Evolutionary conservation across 2,888 invertebrate species (phyloP).

Genomic region (Clivina fossor): DNA sequence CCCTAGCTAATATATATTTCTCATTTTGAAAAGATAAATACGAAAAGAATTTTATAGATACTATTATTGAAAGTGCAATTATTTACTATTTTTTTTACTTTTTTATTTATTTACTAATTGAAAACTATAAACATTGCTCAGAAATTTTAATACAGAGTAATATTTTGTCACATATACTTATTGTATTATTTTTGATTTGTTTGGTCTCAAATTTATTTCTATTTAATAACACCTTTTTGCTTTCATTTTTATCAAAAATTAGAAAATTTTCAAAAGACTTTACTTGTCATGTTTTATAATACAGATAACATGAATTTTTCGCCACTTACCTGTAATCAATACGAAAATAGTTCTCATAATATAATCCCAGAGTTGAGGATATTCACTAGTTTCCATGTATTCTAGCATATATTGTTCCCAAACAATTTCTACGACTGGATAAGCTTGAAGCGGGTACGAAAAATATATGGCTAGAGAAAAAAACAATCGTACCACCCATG

Average conservation of each 20-base stretch:
- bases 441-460: constrained; percentile 13
- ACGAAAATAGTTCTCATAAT: constrained; percentile 7
- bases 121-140: too few relatives aligned
- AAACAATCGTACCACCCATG: constrained; percentile 7
- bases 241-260: neutral
- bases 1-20: too few relatives aligned
- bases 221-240: neutral
- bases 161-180: too few relatives aligned
- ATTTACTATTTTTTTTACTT: too few relatives aligned
- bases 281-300: too few relatives aligned
- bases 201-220: neutral
- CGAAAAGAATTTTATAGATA: too few relatives aligned
- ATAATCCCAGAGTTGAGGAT: constrained; percentile 9
- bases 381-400: constrained; percentile 5
- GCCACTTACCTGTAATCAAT: neutral
- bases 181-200: neutral
- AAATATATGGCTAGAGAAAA: constrained; percentile 12
- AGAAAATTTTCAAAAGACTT: neutral
- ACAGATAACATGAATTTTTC: neutral
- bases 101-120: too few relatives aligned
- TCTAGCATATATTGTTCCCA: constrained; percentile 14
- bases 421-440: constrained; percentile 15
- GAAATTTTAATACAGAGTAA: too few relatives aligned
- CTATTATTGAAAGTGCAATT: too few relatives aligned
- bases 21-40: too few relatives aligned